Evolutionary conservation across 2,113 vertebrate genomes (phyloP), one percentile per base, ranked within the genome.

Genomic region (Lagopus muta): DNA sequence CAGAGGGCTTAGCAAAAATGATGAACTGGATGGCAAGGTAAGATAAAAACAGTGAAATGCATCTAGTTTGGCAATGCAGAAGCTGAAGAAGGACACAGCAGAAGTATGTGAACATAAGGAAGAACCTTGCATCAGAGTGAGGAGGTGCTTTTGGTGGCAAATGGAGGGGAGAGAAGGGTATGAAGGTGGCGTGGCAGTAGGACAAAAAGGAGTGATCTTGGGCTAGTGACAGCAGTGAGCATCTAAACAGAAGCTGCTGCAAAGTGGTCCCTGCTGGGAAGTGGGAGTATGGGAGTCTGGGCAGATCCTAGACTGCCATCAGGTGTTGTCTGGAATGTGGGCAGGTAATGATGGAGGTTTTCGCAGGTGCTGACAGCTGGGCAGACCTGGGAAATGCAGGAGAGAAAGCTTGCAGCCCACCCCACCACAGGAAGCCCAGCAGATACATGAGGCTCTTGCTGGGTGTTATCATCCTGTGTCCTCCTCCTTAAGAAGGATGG

Each of bases 251-350:
- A 43, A 81, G 19, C 16, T 86, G 85, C 69, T 28, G 38, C 0
- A 3, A 48, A 48, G 50, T 3, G 65, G 48, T 42, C 15, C 65
- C 57, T 17, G 4, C 65, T 62, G 58, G 80, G 88, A 96, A 92
- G 75, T 7, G 11, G 84, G 74, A 84, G 54, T 25, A 73, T 0
- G 2, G 45, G 75, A 86, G 55, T 20, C 45, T 90, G 69, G 91
- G 76, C 65, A 62, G 86, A 91, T 61, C 38, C 61, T 30, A 61
- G 47, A 32, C 25, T 94, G 70, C 73, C 83, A 80, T 93, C 93
- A 91, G 80, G 88, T 94, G 79, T 50, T 92, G 55, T 89, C 60
- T 82, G 88, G 54, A 65, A 92, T 57, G 95, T 95, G 80, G 85
- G 93, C 64, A 88, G 88, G 86, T 88, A 94, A 94, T 90, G 85